A percentile compares a stretch with the other conserved stretches of the same genome.
Evolutionary conservation across 2,797 vertebrate species (phyloP).

Genomic region (Acrossocheilus wenchowensis): DNA sequence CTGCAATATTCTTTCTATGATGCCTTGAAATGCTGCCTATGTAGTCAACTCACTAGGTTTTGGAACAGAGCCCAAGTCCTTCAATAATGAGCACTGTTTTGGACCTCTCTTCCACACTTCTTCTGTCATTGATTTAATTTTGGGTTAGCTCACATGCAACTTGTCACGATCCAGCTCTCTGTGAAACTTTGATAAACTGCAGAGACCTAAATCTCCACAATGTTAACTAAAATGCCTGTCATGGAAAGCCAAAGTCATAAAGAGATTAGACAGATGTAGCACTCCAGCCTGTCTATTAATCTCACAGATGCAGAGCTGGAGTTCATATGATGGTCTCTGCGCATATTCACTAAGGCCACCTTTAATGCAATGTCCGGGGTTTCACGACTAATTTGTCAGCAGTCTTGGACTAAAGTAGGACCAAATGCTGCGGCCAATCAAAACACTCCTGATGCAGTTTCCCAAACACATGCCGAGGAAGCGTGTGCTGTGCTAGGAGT

Average conservation of each 20-base stretch:
- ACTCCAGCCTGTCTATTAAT: conserved; percentile 28
- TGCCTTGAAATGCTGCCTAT: background rate
- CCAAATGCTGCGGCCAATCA: conserved; percentile 66
- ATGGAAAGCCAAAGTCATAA: conserved; percentile 63
- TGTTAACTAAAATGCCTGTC: conserved; percentile 66
- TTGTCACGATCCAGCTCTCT: background rate
- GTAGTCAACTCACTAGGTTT: background rate
- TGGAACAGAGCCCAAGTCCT: background rate
- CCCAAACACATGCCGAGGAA: conserved; percentile 59
- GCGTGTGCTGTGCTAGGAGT: conserved; percentile 52
- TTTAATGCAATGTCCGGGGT: conserved; percentile 66
- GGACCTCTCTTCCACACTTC: conserved; percentile 36
- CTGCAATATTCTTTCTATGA: background rate
- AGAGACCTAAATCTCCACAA: conserved; percentile 65
- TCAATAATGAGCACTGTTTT: conserved; percentile 3
- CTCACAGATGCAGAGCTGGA: conserved; percentile 36
- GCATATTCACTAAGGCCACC: conserved; percentile 56
- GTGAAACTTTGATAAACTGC: conserved; percentile 57
- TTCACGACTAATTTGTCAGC: conserved; percentile 67
- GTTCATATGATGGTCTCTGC: conserved; percentile 50
- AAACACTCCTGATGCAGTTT: conserved; percentile 68
- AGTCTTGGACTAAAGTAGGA: conserved; percentile 46
- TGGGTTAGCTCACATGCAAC: conserved; percentile 54
- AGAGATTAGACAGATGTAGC: conserved; percentile 44
- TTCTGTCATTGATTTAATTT: conserved; percentile 64